Percentiles rank a stretch among this genome's conserved stretches.
Conservation (phyloP, 2,888 invertebrate species). For the Cantharis nigra region DNA sequence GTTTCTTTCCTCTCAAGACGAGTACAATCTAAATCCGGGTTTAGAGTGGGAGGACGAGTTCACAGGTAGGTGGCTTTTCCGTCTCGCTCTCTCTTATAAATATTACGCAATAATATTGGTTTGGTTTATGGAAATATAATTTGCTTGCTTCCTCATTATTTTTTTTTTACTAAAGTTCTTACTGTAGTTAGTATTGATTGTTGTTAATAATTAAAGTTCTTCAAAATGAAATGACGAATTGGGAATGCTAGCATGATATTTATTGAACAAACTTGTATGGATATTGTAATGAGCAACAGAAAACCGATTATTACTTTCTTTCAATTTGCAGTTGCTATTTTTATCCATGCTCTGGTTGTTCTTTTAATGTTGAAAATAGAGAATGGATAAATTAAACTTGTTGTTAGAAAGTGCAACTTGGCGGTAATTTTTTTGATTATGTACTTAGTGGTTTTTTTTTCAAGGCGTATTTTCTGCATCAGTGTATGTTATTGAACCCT, state of each 20-base stretch:
- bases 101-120: constrained; percentile 13
- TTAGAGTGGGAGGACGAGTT: constrained; percentile 99
- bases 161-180: constrained; percentile 6
- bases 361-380: neutral
- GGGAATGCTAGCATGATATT: neutral
- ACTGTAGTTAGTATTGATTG: neutral
- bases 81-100: constrained; percentile 31
- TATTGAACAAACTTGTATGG: neutral
- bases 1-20: constrained; percentile 84
- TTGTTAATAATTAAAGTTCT: neutral
- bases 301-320: neutral
- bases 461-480: neutral
- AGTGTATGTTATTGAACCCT: neutral
- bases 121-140: constrained; percentile 25
- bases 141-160: constrained; percentile 23
- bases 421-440: neutral
- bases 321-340: neutral
- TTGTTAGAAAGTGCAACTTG: neutral
- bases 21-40: constrained; percentile 99
- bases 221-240: neutral
- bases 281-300: neutral
- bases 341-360: neutral
- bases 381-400: neutral
- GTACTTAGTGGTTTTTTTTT: neutral
- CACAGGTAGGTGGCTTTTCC: constrained; percentile 86